Conservation (phyloP, 2,113 vertebrate species). For the Archilochus colubris region DNA sequence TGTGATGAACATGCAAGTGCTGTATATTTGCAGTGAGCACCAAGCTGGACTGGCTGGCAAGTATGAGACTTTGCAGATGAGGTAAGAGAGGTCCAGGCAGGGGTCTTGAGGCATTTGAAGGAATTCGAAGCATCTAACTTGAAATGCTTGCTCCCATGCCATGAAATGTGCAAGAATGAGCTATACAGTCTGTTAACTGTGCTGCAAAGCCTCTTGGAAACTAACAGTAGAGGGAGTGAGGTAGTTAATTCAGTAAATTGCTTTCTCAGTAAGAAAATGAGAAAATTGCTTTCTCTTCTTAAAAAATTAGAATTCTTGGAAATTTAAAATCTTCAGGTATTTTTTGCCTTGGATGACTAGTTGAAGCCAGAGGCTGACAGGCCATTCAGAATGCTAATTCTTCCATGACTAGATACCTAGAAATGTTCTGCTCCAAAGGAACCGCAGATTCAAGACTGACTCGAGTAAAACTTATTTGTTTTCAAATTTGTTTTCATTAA, state of each 20-base stretch:
- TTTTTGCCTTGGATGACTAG: background rate
- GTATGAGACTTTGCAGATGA: rapidly evolving
- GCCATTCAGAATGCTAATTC: background rate
- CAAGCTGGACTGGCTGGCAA: background rate
- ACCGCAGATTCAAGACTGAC: background rate
- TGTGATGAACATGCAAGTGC: background rate
- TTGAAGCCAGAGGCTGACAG: background rate
- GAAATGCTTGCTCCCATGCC: background rate
- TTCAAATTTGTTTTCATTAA: background rate
- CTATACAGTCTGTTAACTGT: background rate
- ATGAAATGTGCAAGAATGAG: background rate
- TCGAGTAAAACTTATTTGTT: background rate
- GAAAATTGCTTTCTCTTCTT: background rate
- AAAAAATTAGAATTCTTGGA: background rate
- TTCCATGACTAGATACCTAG: background rate
- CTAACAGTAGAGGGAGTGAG: background rate
- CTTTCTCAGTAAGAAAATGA: background rate
- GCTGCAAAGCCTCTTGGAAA: background rate
- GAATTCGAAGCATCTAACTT: background rate
- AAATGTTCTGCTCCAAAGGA: background rate
- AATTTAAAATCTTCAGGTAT: background rate
- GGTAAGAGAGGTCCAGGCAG: background rate
- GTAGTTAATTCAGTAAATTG: background rate
- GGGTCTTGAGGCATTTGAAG: background rate
- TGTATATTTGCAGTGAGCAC: background rate